Evolutionary conservation across 2,797 vertebrate species (phyloP).

Genomic region (Novumbra hubbsi): DNA sequence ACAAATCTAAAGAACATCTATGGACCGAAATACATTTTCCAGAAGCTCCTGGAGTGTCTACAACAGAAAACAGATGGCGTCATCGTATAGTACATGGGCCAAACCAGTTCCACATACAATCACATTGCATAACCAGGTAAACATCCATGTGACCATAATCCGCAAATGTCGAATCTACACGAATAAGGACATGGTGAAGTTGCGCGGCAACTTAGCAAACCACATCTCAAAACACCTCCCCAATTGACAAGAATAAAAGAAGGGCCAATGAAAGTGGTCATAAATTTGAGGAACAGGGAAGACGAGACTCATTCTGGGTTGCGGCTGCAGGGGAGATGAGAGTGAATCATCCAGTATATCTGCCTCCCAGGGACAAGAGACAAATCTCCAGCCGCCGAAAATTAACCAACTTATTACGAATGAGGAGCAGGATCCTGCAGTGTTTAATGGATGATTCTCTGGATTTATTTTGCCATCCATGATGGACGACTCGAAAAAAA

Average conservation of each 20-base stretch:
- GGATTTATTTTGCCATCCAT: conserved; percentile 68
- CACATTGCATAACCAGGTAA: too few species aligned
- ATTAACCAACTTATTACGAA: conserved; percentile 74
- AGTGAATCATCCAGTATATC: conserved; percentile 61
- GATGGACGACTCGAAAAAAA: conserved; percentile 62
- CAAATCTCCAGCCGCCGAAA: conserved; percentile 70
- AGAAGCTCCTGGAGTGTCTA: too few species aligned
- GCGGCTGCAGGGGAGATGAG: conserved; percentile 42
- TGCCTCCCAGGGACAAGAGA: conserved; percentile 75
- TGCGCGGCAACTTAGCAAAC: neutral
- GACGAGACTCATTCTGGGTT: conserved; percentile 6
- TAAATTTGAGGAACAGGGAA: conserved; percentile 25
- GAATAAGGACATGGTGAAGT: neutral
- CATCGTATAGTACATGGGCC: too few species aligned
- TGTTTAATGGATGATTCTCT: conserved; percentile 70
- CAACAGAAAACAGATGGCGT: too few species aligned
- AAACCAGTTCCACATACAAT: too few species aligned
- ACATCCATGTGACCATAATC: too few species aligned
- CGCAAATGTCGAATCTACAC: neutral
- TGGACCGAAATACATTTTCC: too few species aligned
- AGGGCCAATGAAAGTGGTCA: conserved; percentile 5
- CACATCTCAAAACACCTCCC: conserved; percentile 5
- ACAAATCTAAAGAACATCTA: too few species aligned
- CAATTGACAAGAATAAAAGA: neutral
- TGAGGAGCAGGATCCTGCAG: conserved; percentile 66